These are phyloP conservation scores for Elanus axillaris DNA, from an alignment of 2,113 vertebrate genomes.

Conservation along the genomic window DNA sequence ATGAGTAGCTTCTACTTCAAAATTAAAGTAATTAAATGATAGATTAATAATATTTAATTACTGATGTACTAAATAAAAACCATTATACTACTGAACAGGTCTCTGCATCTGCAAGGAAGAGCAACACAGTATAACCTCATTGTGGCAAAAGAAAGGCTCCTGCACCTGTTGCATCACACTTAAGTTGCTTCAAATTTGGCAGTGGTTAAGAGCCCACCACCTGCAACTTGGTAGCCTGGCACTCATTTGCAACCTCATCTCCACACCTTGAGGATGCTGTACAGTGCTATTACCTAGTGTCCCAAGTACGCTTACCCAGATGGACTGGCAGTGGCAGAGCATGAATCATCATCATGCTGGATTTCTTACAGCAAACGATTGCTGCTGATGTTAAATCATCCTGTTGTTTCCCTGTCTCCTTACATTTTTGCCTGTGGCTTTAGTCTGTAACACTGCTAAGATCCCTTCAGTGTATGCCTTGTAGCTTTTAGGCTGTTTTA, in stretches of 20 bases:
- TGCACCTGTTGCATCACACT: background rate
- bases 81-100: background rate
- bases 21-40: background rate
- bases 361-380: background rate
- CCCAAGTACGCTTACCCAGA: background rate
- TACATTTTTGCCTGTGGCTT: background rate
- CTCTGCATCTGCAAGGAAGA: background rate
- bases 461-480: background rate
- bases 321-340: background rate
- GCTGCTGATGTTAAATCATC: background rate
- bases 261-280: background rate
- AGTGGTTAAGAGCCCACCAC: background rate
- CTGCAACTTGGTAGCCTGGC: accelerated
- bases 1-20: background rate
- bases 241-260: background rate
- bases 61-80: background rate
- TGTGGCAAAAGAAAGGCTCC: background rate
- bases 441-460: background rate
- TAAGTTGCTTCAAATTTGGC: background rate
- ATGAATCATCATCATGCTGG: background rate
- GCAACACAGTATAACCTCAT: background rate
- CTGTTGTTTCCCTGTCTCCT: background rate
- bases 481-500: background rate
- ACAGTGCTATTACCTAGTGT: background rate
- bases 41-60: background rate